phyloP scores from a whole-genome alignment of 2,888 invertebrate genomes.

The Drosophila prostipennis region DNA sequence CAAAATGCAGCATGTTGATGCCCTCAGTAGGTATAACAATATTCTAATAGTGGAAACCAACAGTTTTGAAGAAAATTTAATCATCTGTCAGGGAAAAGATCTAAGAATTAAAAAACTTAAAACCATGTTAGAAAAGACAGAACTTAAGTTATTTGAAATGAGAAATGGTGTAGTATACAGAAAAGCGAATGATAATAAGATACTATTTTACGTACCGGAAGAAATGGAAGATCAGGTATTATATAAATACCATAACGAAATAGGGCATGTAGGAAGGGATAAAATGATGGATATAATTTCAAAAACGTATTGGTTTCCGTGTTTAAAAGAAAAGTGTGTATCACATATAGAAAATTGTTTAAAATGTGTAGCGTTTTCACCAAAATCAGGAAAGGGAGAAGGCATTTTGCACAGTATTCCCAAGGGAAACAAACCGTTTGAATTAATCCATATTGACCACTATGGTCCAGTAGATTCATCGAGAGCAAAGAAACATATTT shows the following conservation, averaged over 20 bases:
- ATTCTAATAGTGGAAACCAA: neutral
- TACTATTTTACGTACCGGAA: neutral
- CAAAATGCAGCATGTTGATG: neutral
- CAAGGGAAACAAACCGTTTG: no score
- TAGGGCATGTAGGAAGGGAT: no score
- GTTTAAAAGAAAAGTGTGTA: no score
- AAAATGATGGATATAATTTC: neutral
- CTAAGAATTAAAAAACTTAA: neutral
- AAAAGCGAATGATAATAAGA: neutral
- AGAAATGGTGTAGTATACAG: neutral
- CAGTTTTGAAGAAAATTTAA: neutral
- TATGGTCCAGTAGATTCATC: no score
- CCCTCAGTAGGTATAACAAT: neutral
- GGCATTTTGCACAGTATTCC: neutral
- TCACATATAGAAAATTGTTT: no score
- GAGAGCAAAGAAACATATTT: no score
- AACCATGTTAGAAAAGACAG: neutral
- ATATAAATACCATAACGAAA: slow-evolving; percentile 2
- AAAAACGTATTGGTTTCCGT: neutral
- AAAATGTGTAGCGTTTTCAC: no score
- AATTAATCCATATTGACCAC: no score
- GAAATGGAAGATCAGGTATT: slow-evolving; percentile 2
- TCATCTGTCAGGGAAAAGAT: neutral
- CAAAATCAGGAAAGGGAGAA: no score
- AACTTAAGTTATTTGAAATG: slow-evolving; percentile 1